A percentile compares a stretch with the other conserved stretches of the same genome.
phyloP scores from a whole-genome alignment of 2,797 vertebrate species.

The Sebastes iracundus region DNA sequence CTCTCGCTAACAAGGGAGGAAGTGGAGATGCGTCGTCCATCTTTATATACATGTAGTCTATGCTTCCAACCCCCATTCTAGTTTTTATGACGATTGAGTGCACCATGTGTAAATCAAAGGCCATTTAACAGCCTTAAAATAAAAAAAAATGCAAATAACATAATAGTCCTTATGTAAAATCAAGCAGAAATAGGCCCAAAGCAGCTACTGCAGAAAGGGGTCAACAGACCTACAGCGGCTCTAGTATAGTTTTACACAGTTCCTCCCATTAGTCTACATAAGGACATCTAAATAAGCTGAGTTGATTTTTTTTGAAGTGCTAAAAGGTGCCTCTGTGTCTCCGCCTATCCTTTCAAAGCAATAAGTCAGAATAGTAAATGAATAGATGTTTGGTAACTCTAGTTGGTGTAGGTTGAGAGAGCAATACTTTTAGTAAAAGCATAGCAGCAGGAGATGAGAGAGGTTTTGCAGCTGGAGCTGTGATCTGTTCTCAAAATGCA shows the following conservation, averaged over 20 bases:
- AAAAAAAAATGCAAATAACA: neutral
- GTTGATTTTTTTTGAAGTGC: neutral
- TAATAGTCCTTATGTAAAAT: neutral
- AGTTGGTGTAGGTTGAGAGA: neutral
- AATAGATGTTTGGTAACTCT: neutral
- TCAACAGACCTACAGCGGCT: neutral
- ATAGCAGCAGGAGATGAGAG: neutral
- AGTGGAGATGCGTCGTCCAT: too few relatives aligned
- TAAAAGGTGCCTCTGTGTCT: neutral
- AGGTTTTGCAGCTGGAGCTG: neutral
- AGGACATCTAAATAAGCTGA: neutral
- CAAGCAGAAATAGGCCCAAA: neutral
- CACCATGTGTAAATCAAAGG: too few relatives aligned
- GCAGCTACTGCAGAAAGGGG: neutral
- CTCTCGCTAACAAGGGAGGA: too few relatives aligned
- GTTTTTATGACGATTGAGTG: rapidly evolving
- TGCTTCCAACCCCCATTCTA: too few relatives aligned
- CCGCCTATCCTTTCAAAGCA: neutral
- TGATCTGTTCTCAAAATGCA: neutral
- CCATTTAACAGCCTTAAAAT: neutral
- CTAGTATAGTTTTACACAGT: neutral
- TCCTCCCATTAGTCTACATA: neutral
- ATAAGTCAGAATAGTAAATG: neutral
- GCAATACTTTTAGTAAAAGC: neutral
- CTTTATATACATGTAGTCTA: too few relatives aligned